These are phyloP conservation scores for Gymnothorax reevesii DNA, from an alignment of 2,797 vertebrate species.

Conservation along the genomic window DNA sequence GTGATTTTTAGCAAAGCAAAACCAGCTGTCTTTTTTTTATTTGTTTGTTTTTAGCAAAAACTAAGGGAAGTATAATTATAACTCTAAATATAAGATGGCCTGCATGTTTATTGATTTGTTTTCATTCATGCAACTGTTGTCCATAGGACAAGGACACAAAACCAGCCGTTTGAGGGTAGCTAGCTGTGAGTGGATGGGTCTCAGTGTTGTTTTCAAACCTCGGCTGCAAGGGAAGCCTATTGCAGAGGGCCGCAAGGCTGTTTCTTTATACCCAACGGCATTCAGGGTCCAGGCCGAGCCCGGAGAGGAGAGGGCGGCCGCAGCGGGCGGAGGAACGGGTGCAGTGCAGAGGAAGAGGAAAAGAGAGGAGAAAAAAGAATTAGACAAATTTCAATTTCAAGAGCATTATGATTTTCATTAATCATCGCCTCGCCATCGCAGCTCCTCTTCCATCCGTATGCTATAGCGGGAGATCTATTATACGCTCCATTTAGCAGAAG, in stretches of 20 bases:
- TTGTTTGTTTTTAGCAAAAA: too few species aligned
- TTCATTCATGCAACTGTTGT: neutral
- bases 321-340: neutral
- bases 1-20: too few species aligned
- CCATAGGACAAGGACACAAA: slow-evolving; percentile 23
- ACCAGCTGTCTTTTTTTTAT: too few species aligned
- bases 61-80: too few species aligned
- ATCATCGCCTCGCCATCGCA: slow-evolving; percentile 95
- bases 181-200: slow-evolving; percentile 33
- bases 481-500: slow-evolving; percentile 98
- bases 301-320: slow-evolving; percentile 62
- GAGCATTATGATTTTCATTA: slow-evolving; percentile 99
- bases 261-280: slow-evolving; percentile 54
- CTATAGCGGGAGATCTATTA: slow-evolving; percentile 99
- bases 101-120: too few species aligned
- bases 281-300: slow-evolving; percentile 82
- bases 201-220: slow-evolving; percentile 17
- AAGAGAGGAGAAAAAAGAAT: slow-evolving; percentile 69
- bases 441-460: slow-evolving; percentile 78
- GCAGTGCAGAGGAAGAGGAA: slow-evolving; percentile 56
- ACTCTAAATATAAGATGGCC: too few species aligned
- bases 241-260: neutral
- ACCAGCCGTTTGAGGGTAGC: slow-evolving; percentile 34
- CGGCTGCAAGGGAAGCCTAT: neutral
- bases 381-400: slow-evolving; percentile 99